Evolutionary conservation across 2,797 vertebrate species (phyloP).

Genomic region (Tamandua tetradactyla): DNA sequence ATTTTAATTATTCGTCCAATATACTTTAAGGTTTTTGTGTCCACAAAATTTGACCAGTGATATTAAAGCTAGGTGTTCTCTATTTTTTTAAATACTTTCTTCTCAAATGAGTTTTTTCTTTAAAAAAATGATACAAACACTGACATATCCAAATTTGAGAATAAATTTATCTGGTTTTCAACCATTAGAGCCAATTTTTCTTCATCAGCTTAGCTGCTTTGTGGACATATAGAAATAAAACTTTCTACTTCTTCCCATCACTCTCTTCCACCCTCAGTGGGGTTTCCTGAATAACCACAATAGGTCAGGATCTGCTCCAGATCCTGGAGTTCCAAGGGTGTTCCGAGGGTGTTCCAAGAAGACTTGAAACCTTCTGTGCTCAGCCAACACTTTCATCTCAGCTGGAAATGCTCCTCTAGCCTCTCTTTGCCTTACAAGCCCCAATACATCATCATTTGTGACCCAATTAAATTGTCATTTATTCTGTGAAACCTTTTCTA

Average conservation of each 20-base stretch:
- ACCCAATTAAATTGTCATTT: not conserved
- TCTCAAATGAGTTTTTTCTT: constrained; percentile 17
- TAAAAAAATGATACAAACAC: not conserved
- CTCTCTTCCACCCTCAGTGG: not conserved
- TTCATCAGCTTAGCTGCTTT: not conserved
- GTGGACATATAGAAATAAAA: not conserved
- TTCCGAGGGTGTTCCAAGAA: too few species aligned
- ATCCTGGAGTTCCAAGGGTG: not conserved
- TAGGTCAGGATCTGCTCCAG: not conserved
- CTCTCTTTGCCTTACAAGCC: not conserved
- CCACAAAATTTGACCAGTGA: constrained; percentile 56
- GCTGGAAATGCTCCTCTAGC: not conserved
- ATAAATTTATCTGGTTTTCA: not conserved
- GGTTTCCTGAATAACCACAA: not conserved
- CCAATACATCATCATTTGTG: not conserved
- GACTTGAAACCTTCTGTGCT: not conserved
- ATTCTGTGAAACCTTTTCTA: not conserved
- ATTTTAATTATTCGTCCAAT: constrained; percentile 78
- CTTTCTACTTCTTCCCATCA: not conserved
- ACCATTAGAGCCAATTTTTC: not conserved
- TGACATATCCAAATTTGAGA: constrained; percentile 29
- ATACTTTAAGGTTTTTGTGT: constrained; percentile 68
- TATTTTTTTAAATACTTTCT: constrained; percentile 9
- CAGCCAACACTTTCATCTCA: not conserved
- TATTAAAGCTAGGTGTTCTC: constrained; percentile 45